Evolutionary conservation across 2,797 vertebrate genomes (phyloP).

Genomic region (Pempheris klunzingeri): DNA sequence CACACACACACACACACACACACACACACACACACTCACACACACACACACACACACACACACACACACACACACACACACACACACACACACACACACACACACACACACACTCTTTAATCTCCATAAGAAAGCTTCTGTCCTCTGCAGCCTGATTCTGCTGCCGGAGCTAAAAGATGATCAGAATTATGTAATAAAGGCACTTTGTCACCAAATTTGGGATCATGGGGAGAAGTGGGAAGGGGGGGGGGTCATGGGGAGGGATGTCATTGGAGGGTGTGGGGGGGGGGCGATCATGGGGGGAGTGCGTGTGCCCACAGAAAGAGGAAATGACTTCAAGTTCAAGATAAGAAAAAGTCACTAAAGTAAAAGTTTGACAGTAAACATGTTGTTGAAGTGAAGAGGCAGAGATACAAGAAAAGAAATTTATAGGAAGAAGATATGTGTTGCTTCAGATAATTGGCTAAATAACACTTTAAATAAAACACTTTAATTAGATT

Average conservation of each 20-base stretch:
- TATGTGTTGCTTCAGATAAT: too few species aligned
- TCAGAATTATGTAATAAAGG: constrained; percentile 27
- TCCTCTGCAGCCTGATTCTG: background rate
- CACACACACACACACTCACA: constrained; percentile 23
- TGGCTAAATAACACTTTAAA: too few species aligned
- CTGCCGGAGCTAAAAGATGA: constrained; percentile 3
- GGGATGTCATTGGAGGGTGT: too few species aligned
- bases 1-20: background rate
- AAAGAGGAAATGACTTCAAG: background rate
- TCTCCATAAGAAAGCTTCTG: constrained; percentile 38
- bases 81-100: constrained; percentile 25
- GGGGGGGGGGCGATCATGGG: background rate
- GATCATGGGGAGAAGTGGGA: background rate
- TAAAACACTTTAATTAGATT: too few species aligned
- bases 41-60: background rate
- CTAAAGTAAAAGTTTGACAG: too few species aligned
- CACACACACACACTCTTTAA: constrained; percentile 20
- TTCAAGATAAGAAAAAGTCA: background rate
- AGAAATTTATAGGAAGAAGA: too few species aligned
- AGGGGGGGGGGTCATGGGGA: background rate
- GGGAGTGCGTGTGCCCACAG: too few species aligned
- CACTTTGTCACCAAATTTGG: background rate
- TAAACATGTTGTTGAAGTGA: too few species aligned
- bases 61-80: background rate
- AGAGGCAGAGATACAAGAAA: too few species aligned